phyloP scores from a whole-genome alignment of 2,113 vertebrate species.

The Stercorarius parasiticus region DNA sequence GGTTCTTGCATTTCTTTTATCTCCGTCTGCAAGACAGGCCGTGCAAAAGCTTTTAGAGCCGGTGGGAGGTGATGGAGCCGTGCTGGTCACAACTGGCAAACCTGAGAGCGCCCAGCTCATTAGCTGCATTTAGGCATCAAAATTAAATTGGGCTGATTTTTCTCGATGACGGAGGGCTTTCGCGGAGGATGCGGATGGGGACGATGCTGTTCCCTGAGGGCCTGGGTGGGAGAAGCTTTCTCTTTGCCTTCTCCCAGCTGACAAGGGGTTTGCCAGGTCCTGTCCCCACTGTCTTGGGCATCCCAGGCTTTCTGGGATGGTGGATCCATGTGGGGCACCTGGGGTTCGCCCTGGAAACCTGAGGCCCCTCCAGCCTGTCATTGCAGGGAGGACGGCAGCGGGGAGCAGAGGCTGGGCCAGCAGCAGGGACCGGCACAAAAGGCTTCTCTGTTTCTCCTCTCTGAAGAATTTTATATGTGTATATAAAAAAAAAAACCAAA shows the following conservation, averaged over 20 bases:
- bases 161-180: neutral
- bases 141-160: neutral
- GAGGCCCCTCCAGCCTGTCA: neutral
- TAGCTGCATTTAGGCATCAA: neutral
- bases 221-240: neutral
- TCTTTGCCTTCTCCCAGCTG: neutral
- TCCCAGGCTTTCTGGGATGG: fast-evolving
- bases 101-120: neutral
- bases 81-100: neutral
- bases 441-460: neutral
- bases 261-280: neutral
- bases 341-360: neutral
- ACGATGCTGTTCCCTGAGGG: neutral
- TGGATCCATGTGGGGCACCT: fast-evolving
- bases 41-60: neutral
- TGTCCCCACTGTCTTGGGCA: neutral
- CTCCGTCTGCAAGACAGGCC: neutral
- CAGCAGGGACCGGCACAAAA: neutral
- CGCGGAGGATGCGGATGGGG: neutral
- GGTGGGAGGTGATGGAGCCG: neutral
- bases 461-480: neutral
- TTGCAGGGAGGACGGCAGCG: fast-evolving
- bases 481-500: neutral
- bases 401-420: neutral
- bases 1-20: neutral